Percentiles rank a stretch among this genome's conserved stretches.
Evolutionary conservation across 2,888 invertebrate genomes (phyloP).

Genomic region (Drosophila robusta): DNA sequence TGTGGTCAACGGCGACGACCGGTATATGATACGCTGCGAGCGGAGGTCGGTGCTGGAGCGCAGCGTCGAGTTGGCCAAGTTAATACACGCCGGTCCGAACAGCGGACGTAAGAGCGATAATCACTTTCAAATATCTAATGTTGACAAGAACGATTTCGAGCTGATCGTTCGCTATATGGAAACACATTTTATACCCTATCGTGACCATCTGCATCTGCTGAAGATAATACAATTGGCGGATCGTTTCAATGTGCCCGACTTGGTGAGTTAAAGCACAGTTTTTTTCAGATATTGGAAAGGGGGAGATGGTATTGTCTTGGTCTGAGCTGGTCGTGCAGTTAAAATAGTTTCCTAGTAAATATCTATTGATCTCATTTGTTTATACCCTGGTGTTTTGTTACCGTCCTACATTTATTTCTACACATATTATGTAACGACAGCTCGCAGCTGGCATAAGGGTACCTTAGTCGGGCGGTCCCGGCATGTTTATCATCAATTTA

Average conservation of each 20-base stretch:
- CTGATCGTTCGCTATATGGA: slow-evolving; percentile 84
- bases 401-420: too few relatives aligned
- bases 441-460: too few relatives aligned
- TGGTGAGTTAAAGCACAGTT: too few relatives aligned
- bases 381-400: too few relatives aligned
- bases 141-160: slow-evolving; percentile 84
- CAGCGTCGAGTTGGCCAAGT: slow-evolving; percentile 84
- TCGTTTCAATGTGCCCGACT: slow-evolving; percentile 85
- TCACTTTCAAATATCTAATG: slow-evolving; percentile 84
- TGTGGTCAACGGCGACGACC: slow-evolving; percentile 84
- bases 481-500: too few relatives aligned
- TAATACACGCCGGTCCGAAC: slow-evolving; percentile 84
- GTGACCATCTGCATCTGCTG: slow-evolving; percentile 84
- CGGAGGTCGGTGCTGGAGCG: slow-evolving; percentile 83
- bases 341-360: too few relatives aligned
- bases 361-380: too few relatives aligned
- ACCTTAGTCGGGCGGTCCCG: too few relatives aligned
- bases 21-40: slow-evolving; percentile 84
- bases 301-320: too few relatives aligned
- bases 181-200: slow-evolving; percentile 84
- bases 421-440: too few relatives aligned
- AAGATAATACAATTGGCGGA: slow-evolving; percentile 84
- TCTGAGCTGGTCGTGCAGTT: too few relatives aligned
- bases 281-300: too few relatives aligned
- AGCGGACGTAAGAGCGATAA: slow-evolving; percentile 84